Evolutionary conservation across 1,140 invertebrate genomes (phyloP), one percentile per base, ranked within the genome.

Genomic region (Drosophila lowei): DNA sequence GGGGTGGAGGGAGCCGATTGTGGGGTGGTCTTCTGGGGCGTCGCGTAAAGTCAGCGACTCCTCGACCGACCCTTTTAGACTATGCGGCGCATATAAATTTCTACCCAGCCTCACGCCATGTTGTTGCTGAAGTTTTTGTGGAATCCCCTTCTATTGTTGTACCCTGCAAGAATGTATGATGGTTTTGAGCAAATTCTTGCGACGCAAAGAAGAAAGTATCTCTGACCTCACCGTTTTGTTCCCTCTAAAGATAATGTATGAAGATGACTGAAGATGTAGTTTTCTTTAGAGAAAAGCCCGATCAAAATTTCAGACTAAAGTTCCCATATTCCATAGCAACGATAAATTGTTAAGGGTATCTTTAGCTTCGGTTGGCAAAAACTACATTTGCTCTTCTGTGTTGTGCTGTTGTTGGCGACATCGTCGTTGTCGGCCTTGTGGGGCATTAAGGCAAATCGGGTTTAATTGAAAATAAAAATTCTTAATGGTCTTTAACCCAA

Each of bases 381-480:
- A 11, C 11, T 4, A 38, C 11, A 38, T 13, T 38, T 38, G 1
- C 34, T 38, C 4, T 38, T 5, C 11, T 38, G 34, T 38, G 5
- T 73, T 58, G 47, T 72, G 48, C 44, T 65, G 77, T 63, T 62
- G 70, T 53, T 67, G 77, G 81, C 77, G 81, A 86, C 81, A 86
- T 80, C 64, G 80, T 81, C 83, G 83, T 88, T 86, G 76, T 88
- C 83, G 79, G 83, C 83, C 83, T 88, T 88, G 83, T 88, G 83
- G 75, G 79, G 81, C 88, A 90, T 90, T 90, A 90, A 90, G 88
- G 81, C 79, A 90, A 90, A 90, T 90, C 81, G 86, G 86, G 76
- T 80, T 90, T 90, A 90, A 90, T 90, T 90, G 88, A 90, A 90
- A 90, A 90, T 90, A 90, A 90, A 90, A 90, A 90, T 90, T 89